Conservation (phyloP, 2,797 vertebrate species). For the Aplochiton taeniatus region DNA sequence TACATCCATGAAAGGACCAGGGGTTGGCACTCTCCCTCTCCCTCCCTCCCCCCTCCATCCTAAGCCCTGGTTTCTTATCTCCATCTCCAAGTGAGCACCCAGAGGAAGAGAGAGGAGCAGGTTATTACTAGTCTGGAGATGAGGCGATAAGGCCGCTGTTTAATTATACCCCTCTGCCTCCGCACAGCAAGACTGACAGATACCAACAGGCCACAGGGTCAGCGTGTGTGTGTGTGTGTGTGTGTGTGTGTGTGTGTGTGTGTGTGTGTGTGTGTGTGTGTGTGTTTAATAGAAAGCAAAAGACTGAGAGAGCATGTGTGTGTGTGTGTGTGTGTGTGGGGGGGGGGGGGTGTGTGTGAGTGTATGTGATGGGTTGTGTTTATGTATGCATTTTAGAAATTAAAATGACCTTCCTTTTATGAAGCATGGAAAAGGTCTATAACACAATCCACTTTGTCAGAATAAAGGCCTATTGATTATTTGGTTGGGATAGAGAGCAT, state of each 20-base stretch:
- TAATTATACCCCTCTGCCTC: conserved; percentile 68
- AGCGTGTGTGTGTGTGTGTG: conserved; percentile 23
- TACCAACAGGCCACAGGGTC: conserved; percentile 42
- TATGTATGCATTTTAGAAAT: conserved; percentile 49
- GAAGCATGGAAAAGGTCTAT: conserved; percentile 40
- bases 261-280: conserved; percentile 26
- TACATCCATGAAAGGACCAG: not conserved
- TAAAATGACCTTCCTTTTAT: conserved; percentile 53
- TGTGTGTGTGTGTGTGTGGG: conserved; percentile 6
- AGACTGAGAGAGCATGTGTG: not conserved
- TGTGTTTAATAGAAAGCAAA: conserved; percentile 3
- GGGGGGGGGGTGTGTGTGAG: conserved; percentile 1
- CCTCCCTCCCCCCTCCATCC: not conserved
- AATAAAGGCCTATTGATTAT: conserved; percentile 55
- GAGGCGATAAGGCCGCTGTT: conserved; percentile 67
- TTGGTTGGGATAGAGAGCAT: conserved; percentile 23
- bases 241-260: conserved; percentile 20
- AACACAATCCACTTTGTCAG: conserved; percentile 33
- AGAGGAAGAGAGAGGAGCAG: conserved; percentile 49
- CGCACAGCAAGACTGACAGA: conserved; percentile 46
- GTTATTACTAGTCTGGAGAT: conserved; percentile 74
- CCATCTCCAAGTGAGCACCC: conserved; percentile 22
- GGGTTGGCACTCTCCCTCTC: not conserved
- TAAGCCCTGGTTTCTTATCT: conserved; percentile 17
- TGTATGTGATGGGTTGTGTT: not conserved